Conservation (phyloP, 1,140 invertebrate genomes). For the Drosophila repleta region DNA sequence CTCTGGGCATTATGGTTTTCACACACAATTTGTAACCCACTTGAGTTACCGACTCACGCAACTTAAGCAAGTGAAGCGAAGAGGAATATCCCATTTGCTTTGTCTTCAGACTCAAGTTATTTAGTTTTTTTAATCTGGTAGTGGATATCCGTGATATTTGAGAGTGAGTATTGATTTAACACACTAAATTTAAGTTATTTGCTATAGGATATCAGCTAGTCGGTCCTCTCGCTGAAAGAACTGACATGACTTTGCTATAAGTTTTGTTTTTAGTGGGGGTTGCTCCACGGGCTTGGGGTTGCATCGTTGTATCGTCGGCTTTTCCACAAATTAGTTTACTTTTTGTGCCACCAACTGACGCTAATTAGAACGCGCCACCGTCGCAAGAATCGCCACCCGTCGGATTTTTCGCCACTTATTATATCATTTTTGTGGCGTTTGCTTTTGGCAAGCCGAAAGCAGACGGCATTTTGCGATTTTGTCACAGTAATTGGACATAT, state of each 20-base stretch:
- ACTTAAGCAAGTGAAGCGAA: too few species aligned
- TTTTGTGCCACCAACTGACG: slow-evolving; percentile 72
- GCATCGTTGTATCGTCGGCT: slow-evolving; percentile 44
- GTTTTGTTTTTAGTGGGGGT: slow-evolving; percentile 30
- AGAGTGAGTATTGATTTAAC: too few species aligned
- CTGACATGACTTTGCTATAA: slow-evolving; percentile 19
- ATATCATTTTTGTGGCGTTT: slow-evolving; percentile 68
- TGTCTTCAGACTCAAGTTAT: too few species aligned
- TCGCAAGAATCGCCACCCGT: slow-evolving; percentile 36
- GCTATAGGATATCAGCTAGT: slow-evolving; percentile 3
- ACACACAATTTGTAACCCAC: not conserved
- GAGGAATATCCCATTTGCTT: too few species aligned
- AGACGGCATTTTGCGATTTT: slow-evolving; percentile 83
- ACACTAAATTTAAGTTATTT: not conserved
- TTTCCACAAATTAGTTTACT: slow-evolving; percentile 80
- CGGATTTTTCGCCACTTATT: slow-evolving; percentile 62
- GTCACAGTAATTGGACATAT: slow-evolving; percentile 84
- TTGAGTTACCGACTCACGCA: not conserved
- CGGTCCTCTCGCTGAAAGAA: not conserved
- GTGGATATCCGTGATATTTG: too few species aligned
- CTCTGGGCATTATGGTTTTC: not conserved
- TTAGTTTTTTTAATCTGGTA: too few species aligned
- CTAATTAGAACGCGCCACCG: slow-evolving; percentile 78
- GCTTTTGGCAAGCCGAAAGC: slow-evolving; percentile 64
- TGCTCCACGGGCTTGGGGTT: slow-evolving; percentile 29